Percentiles rank a stretch among this genome's conserved stretches.
phyloP scores from a whole-genome alignment of 30 jellyfish, hydroid and myxozoan genomes.

The Catostylus mosaicus region DNA sequence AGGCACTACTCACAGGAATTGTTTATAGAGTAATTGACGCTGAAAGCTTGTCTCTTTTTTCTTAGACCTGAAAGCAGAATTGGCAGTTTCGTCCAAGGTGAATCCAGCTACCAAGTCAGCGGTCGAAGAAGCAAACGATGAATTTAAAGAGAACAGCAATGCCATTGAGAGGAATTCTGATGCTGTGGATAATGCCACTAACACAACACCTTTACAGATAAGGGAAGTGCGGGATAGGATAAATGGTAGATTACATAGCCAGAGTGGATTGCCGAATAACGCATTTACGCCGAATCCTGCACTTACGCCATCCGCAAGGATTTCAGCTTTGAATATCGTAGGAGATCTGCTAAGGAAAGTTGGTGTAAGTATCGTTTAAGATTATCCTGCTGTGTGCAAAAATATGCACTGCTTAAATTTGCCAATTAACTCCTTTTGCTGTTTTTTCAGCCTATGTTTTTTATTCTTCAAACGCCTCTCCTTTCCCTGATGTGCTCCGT shows the following conservation, averaged over 20 bases:
- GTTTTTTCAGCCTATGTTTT: no score
- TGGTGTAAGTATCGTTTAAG: slow-evolving; percentile 78
- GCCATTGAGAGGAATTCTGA: slow-evolving; percentile 19
- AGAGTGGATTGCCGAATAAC: slow-evolving; percentile 24
- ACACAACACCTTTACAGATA: slow-evolving; percentile 65
- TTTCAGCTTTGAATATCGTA: slow-evolving; percentile 94
- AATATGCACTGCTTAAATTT: no score
- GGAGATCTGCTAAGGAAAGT: slow-evolving; percentile 96
- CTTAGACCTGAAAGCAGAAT: slow-evolving; percentile 86
- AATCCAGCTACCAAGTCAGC: slow-evolving; percentile 66
- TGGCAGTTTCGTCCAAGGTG: slow-evolving; percentile 79
- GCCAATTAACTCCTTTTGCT: no score
- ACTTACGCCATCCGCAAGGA: slow-evolving; percentile 96
- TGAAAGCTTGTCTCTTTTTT: not conserved
- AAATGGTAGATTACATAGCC: slow-evolving; percentile 2
- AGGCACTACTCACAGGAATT: no score
- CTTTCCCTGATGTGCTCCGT: no score
- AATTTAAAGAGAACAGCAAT: slow-evolving; percentile 45
- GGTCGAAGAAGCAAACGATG: slow-evolving; percentile 55
- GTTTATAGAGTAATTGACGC: no score
- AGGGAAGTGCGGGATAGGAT: slow-evolving; percentile 61
- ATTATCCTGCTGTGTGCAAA: no score
- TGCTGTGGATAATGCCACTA: slow-evolving; percentile 56
- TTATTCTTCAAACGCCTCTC: no score
- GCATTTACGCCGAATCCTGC: slow-evolving; percentile 67